These are phyloP conservation scores for Hydrotaea cyrtoneurina DNA, from an alignment of 2,888 invertebrate species.

Conservation along the genomic window DNA sequence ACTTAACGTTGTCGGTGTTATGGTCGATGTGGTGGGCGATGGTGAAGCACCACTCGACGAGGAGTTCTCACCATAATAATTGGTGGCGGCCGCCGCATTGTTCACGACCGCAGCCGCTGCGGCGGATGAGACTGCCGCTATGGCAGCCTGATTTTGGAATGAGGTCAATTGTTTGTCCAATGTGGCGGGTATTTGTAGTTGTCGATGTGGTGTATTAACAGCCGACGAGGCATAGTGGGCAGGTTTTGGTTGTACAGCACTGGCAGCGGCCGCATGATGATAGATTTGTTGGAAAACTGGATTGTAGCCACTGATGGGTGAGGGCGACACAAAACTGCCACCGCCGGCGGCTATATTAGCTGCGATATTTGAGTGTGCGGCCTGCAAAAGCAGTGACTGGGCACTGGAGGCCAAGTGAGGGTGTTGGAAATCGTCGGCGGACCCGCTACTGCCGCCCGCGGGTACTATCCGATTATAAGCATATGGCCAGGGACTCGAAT, in stretches of 20 bases:
- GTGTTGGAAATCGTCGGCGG: slow-evolving; percentile 86
- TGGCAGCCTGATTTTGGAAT: slow-evolving; percentile 78
- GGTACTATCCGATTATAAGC: slow-evolving; percentile 90
- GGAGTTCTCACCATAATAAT: slow-evolving; percentile 79
- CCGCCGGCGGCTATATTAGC: slow-evolving; percentile 81
- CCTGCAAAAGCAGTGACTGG: slow-evolving; percentile 86
- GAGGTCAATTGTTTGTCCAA: slow-evolving; percentile 77
- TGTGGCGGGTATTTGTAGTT: slow-evolving; percentile 83
- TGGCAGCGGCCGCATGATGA: slow-evolving; percentile 86
- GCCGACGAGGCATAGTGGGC: slow-evolving; percentile 86
- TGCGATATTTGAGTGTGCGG: slow-evolving; percentile 84
- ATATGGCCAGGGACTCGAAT: slow-evolving; percentile 92
- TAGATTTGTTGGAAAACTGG: slow-evolving; percentile 91
- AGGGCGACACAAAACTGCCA: slow-evolving; percentile 85
- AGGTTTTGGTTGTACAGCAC: slow-evolving; percentile 83
- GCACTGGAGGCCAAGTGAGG: slow-evolving; percentile 86
- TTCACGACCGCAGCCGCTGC: slow-evolving; percentile 77
- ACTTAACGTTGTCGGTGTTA: slow-evolving; percentile 82
- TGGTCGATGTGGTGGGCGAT: slow-evolving; percentile 78
- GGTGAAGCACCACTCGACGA: slow-evolving; percentile 80
- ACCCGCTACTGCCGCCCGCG: slow-evolving; percentile 85
- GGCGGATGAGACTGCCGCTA: slow-evolving; percentile 75
- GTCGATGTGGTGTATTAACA: slow-evolving; percentile 85
- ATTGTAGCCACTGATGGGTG: slow-evolving; percentile 88
- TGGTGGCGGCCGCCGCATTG: slow-evolving; percentile 77